Evolutionary conservation across 2,797 vertebrate species (phyloP).

Genomic region (Gadopsis marmoratus): DNA sequence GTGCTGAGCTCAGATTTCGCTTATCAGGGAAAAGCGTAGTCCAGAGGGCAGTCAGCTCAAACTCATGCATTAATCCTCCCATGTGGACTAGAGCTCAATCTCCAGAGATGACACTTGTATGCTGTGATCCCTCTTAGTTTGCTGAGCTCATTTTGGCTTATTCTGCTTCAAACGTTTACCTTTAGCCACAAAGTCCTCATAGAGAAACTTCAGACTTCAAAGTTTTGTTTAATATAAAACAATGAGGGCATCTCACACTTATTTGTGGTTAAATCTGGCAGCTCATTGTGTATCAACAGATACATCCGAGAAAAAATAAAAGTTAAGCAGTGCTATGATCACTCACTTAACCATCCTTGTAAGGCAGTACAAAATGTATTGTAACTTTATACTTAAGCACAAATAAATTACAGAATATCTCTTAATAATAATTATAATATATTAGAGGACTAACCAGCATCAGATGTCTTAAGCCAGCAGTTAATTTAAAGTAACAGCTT

Average conservation of each 20-base stretch:
- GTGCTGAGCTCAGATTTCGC: slow-evolving; percentile 76
- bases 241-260: background rate
- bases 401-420: background rate
- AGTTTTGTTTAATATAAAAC: slow-evolving; percentile 18
- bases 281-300: background rate
- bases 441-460: background rate
- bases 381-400: background rate
- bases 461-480: background rate
- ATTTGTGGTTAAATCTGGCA: background rate
- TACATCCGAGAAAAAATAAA: slow-evolving; percentile 2
- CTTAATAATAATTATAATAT: background rate
- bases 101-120: slow-evolving; percentile 48
- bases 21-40: slow-evolving; percentile 67
- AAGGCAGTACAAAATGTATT: background rate
- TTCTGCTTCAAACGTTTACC: slow-evolving; percentile 23
- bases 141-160: slow-evolving; percentile 39
- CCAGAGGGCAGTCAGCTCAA: slow-evolving; percentile 56
- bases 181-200: slow-evolving; percentile 12
- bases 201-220: slow-evolving; percentile 1
- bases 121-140: slow-evolving; percentile 47
- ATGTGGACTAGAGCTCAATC: slow-evolving; percentile 56
- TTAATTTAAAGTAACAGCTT: slow-evolving; percentile 8
- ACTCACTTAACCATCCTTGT: background rate
- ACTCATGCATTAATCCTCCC: slow-evolving; percentile 62
- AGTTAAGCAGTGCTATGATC: background rate